A percentile compares a stretch with the other conserved stretches of the same genome.
Conservation (phyloP, 2,888 invertebrate genomes). For the Pristionchus arcanus region DNA sequence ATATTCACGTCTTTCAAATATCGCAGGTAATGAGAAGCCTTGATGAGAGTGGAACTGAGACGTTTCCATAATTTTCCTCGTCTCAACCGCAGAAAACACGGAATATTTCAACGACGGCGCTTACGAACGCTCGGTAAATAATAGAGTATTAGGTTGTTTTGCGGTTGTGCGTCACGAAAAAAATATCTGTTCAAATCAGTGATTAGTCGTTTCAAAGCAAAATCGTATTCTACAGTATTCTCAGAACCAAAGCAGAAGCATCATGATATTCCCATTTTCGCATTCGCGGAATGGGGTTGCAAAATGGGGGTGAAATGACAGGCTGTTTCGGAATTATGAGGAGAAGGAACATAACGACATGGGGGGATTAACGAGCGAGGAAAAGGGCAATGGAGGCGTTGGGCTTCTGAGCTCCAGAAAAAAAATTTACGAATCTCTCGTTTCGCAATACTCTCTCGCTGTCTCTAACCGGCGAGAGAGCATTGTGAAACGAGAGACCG, state of each 20-base stretch:
- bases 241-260: background rate
- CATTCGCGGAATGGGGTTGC: background rate
- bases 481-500: too few species aligned
- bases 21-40: background rate
- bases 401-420: too few species aligned
- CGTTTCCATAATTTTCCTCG: background rate
- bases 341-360: slow-evolving; percentile 1
- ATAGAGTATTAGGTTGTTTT: background rate
- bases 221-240: background rate
- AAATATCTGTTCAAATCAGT: too few species aligned
- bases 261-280: background rate
- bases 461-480: too few species aligned
- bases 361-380: background rate
- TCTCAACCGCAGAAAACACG: background rate
- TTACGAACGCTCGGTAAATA: background rate
- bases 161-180: background rate
- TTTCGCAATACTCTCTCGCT: too few species aligned
- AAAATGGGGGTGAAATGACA: background rate
- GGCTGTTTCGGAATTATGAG: background rate
- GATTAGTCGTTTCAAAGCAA: too few species aligned
- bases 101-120: background rate
- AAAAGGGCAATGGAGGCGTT: background rate
- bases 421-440: too few species aligned
- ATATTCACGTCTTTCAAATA: background rate
- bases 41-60: background rate